These are phyloP conservation scores for Salarias fasciatus DNA, from an alignment of 2,797 vertebrate species.

Conservation along the genomic window DNA sequence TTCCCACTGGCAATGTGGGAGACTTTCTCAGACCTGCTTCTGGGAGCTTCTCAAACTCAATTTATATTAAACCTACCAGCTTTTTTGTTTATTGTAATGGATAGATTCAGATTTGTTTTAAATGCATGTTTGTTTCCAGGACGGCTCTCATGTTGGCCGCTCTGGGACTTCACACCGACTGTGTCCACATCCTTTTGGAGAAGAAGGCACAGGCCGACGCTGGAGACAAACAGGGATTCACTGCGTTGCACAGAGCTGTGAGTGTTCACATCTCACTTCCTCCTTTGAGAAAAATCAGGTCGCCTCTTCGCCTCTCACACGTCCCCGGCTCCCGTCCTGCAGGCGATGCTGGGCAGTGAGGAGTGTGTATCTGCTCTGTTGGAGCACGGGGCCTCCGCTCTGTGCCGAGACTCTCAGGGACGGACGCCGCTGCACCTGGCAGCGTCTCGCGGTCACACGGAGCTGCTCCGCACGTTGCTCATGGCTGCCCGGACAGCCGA, in stretches of 20 bases:
- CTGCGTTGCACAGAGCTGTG: constrained; percentile 89
- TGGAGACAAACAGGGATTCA: constrained; percentile 90
- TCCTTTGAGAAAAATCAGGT: too few species aligned
- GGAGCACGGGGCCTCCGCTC: constrained; percentile 92
- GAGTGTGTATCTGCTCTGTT: constrained; percentile 91
- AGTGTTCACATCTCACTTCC: constrained; percentile 18
- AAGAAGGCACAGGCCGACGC: constrained; percentile 91
- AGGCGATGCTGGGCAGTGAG: constrained; percentile 93
- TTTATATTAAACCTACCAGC: too few species aligned
- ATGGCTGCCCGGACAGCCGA: constrained; percentile 88
- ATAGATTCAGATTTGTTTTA: too few species aligned
- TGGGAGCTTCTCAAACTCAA: too few species aligned
- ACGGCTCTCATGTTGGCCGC: constrained; percentile 95
- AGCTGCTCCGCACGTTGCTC: constrained; percentile 86
- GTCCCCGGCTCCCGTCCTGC: constrained; percentile 6
- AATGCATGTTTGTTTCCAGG: constrained; percentile 65
- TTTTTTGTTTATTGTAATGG: too few species aligned
- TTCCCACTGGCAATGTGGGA: too few species aligned
- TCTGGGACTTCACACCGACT: constrained; percentile 91
- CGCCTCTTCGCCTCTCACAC: not conserved
- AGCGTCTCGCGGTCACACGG: constrained; percentile 89
- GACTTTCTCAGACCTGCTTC: too few species aligned
- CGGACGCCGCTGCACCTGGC: constrained; percentile 92
- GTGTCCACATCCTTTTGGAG: constrained; percentile 94
- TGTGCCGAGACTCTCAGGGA: constrained; percentile 93